Evolutionary conservation across 2,113 vertebrate species (phyloP), one percentile per base, ranked within the genome.

Genomic region (Entelurus aequoreus): DNA sequence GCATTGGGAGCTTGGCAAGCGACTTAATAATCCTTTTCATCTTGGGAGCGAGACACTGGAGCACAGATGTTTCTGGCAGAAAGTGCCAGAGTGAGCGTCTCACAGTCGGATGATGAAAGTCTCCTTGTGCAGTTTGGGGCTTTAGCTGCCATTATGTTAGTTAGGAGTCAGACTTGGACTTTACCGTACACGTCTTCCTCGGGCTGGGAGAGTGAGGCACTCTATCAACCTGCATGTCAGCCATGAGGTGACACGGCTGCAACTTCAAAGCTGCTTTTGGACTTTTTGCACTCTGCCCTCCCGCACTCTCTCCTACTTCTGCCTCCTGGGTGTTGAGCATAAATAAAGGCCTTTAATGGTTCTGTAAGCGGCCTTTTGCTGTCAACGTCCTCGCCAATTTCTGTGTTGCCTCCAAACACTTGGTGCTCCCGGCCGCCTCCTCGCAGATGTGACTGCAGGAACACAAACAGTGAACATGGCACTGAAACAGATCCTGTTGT

Each of bases 361-460:
- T 80, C 87, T 77, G 83, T 87, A 84, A 88, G 86, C 86, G 83
- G 87, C 85, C 67, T 90, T 85, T 84, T 61, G 84, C 88, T 87
- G 89, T 89, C 88, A 89, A 78, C 81, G 72, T 88, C 86, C 86
- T 88, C 83, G 85, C 84, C 87, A 86, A 87, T 90, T 88, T 88
- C 86, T 80, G 85, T 78, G 78, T 82, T 74, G 60, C 74, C 36
- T 69, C 71, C 78, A 78, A 83, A 67, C 77, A 76, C 65, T 81
- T 69, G 77, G 63, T 79, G 78, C 75, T 74, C 64, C 6, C 63
- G 80, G 69, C 65, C 76, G 80, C 84, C 85, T 84, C 80, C 38
- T 66, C 48, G 67, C 85, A 87, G 85, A 88, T 57, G 54, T 86
- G 85, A 86, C 74, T 56, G 73, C 58, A 19, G 59, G 56, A 66